Percentiles rank a stretch among this genome's conserved stretches.
Evolutionary conservation across 2,797 vertebrate species (phyloP).

Genomic region (Diplodus sargus): DNA sequence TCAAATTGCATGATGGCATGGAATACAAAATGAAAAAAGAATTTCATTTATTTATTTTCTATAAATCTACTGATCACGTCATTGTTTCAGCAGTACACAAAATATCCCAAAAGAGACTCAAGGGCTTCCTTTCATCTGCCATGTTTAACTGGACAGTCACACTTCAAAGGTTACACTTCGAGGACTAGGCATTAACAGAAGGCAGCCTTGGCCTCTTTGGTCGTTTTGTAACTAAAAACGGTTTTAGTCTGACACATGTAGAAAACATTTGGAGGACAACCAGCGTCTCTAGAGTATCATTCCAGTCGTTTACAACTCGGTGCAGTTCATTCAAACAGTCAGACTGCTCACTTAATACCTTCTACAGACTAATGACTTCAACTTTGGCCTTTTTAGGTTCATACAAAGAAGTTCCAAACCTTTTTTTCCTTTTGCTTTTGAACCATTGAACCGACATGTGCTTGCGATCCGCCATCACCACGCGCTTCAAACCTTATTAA

Average conservation of each 20-base stretch:
- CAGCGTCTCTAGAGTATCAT: slow-evolving; percentile 20
- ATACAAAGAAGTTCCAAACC: background rate
- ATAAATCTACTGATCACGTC: too few relatives aligned
- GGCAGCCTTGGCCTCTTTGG: slow-evolving; percentile 4
- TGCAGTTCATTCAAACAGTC: slow-evolving; percentile 17
- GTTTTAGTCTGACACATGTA: slow-evolving; percentile 31
- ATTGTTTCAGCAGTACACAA: too few relatives aligned
- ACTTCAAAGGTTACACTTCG: background rate
- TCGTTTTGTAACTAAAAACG: background rate
- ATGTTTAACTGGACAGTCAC: background rate
- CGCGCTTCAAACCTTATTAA: too few relatives aligned
- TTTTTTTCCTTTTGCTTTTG: background rate
- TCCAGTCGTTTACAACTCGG: slow-evolving; percentile 7
- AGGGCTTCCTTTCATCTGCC: background rate
- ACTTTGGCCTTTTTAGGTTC: background rate
- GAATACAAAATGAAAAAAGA: background rate
- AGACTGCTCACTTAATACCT: slow-evolving; percentile 13
- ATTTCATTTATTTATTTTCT: background rate
- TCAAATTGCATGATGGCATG: background rate
- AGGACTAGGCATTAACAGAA: background rate
- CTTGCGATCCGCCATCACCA: background rate
- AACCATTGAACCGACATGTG: background rate
- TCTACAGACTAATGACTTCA: background rate
- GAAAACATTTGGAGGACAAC: slow-evolving; percentile 24
- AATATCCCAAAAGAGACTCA: background rate